Evolutionary conservation across 1,140 invertebrate genomes (phyloP), one percentile per base, ranked within the genome.

Genomic region (Pseudoatta argentina): DNA sequence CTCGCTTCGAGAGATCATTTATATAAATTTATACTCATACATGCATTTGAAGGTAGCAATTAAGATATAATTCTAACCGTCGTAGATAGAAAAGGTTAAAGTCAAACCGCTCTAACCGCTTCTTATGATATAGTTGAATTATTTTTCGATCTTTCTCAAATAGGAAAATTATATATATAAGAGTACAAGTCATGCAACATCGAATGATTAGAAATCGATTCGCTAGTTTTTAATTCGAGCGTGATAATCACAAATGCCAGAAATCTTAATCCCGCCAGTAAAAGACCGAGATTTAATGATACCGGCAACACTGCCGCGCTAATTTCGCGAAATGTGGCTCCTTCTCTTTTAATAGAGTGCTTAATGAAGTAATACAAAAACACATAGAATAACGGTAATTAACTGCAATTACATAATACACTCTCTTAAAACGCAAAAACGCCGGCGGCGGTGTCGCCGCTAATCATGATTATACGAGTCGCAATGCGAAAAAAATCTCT

Each of bases 381-480:
- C 24, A 48, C 30, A 77, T 39, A 12, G 7, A 59, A 16, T 86
- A 89, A 86, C 59, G 53, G 87, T 73, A 44, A 85, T 66, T 59
- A 85, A 10, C 18, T 51, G 34, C 12, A 16, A 85, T 88, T 88
- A 66, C 66, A 77, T 85, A 88, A 88, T 27, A 63, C 59, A 34
- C 14, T 77, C 57, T 12, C 48, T 76, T 72, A 77, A 24, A 88
- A 75, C 12, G 48, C 44, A 64, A 44, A 51, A 88, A 57, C 21
- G 59, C 39, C 7, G 10, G 10, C 59, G 24, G n/a, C 53, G 39
- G 24, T 61, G 59, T 61, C 24, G 57, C 12, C 69, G 21, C 39
- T 88, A 88, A 90, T 83, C 83, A 61, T 66, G 51, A 73, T 87
- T 55, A 88, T 85, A 67, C 78, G 67, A 71, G 77, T 51, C 75